Evolutionary conservation across 1,140 invertebrate species (phyloP), one percentile per base, ranked within the genome.

Genomic region (Cotesia vestalis): DNA sequence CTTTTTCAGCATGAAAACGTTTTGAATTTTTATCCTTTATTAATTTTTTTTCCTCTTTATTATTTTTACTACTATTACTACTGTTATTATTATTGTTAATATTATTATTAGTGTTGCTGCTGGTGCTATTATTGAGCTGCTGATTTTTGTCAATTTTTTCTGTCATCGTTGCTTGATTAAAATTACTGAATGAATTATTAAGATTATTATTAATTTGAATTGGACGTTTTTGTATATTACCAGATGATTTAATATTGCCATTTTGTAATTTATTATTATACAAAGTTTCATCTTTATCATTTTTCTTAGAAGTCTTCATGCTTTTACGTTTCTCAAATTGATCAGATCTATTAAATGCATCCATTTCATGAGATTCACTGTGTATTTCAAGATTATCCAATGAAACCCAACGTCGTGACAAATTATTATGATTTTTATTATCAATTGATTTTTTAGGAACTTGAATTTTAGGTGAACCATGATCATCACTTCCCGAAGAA

Each of bases 401-500:
- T 0, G 85, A 86, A 0, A 86, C 84, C 85, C 85, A 86, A n/a
- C 85, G 81, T 60, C 85, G 78, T 17, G 75, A 80, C 52, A 87
- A 78, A 68, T 84, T 86, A 0, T 77, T 77, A 68, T 84, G 83
- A 53, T 79, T 80, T 53, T 85, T 84, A 46, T 46, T 46, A 17
- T 86, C 84, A 9, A 78, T 64, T 4, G 74, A 27, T 73, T 83
- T 84, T 36, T 80, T 79, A 0, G 84, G 78, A n/a, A 77, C 72
- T 61, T 84, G 83, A 4, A 85, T 79, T 71, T 87, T 87, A 3
- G 86, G 86, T n/a, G 85, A 86, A 66, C 80, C 85, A 52, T 88
- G 85, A 69, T 89, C 88, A 66, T 89, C 88, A 59, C 88, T 89
- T 1, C 88, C 88, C 0, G 85, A 87, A 1, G 87, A 89, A 78